Evolutionary conservation across 2,113 vertebrate species (phyloP).

Genomic region (Malurus cyaneus): DNA sequence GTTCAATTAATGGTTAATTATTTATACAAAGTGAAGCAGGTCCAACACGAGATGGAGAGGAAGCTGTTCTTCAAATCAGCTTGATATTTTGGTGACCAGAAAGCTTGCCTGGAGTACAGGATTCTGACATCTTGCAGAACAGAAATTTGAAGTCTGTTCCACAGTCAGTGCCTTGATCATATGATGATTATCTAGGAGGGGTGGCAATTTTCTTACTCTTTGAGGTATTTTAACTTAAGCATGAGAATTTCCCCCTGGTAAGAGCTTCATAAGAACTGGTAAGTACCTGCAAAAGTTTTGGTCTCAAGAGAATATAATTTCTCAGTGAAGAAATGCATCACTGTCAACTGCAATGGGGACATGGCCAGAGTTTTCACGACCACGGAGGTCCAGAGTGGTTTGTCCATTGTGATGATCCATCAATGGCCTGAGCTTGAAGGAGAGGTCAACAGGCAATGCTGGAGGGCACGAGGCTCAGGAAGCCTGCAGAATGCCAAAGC

Average conservation of each 20-base stretch:
- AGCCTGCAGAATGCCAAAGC: not conserved
- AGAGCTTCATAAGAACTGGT: not conserved
- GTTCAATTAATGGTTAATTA: conserved; percentile 36
- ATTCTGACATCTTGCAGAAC: not conserved
- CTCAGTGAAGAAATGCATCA: not conserved
- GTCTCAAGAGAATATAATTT: not conserved
- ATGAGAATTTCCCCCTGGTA: not conserved
- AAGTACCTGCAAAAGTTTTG: not conserved
- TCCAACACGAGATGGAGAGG: not conserved
- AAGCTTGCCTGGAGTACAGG: not conserved
- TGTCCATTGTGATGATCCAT: not conserved
- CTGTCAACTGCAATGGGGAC: not conserved
- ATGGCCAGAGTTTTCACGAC: not conserved
- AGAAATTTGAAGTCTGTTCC: not conserved
- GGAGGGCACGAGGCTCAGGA: not conserved
- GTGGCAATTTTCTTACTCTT: not conserved
- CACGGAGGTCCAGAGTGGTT: not conserved
- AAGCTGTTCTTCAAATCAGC: not conserved
- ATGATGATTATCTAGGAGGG: not conserved
- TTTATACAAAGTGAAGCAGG: not conserved
- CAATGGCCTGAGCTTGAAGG: not conserved
- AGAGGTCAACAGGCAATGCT: not conserved
- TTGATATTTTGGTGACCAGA: not conserved
- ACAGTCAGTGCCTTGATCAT: not conserved
- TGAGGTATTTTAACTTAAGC: not conserved